Evolutionary conservation across 2,888 invertebrate genomes (phyloP).

Genomic region (Pandemis corylana): DNA sequence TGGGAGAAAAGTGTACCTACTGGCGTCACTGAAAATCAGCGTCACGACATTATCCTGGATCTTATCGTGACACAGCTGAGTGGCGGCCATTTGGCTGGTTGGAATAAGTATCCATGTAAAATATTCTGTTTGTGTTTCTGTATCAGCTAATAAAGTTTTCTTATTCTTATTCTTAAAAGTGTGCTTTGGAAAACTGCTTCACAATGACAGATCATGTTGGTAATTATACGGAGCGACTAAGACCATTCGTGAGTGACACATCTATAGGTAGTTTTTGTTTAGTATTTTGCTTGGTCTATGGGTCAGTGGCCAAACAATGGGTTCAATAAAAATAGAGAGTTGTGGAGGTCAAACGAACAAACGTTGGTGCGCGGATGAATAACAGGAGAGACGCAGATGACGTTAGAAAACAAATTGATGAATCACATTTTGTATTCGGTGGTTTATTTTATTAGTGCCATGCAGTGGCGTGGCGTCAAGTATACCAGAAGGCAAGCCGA

Average conservation of each 20-base stretch:
- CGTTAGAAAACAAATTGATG: constrained; percentile 21
- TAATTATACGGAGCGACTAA: not conserved
- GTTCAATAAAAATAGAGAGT: constrained; percentile 36
- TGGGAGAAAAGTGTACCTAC: not conserved
- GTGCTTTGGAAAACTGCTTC: not conserved
- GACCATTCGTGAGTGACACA: not conserved
- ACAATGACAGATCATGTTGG: not conserved
- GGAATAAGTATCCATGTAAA: too few relatives aligned
- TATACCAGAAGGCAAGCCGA: too few relatives aligned
- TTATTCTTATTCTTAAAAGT: too few relatives aligned
- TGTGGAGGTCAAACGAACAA: constrained; percentile 27
- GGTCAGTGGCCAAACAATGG: constrained; percentile 29
- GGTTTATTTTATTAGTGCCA: constrained; percentile 1
- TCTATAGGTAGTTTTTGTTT: constrained; percentile 14
- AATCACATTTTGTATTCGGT: constrained; percentile 21
- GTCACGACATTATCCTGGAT: too few relatives aligned
- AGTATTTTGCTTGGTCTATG: constrained; percentile 7
- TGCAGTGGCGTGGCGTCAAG: too few relatives aligned
- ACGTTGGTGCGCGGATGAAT: not conserved
- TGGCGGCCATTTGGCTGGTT: too few relatives aligned
- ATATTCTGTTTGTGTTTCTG: too few relatives aligned
- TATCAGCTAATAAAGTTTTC: too few relatives aligned
- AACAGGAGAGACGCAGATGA: constrained; percentile 15
- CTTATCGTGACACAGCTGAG: too few relatives aligned
- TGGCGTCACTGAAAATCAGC: too few relatives aligned